Conservation (phyloP, 2,113 vertebrate species). For the Rallus limicola region DNA sequence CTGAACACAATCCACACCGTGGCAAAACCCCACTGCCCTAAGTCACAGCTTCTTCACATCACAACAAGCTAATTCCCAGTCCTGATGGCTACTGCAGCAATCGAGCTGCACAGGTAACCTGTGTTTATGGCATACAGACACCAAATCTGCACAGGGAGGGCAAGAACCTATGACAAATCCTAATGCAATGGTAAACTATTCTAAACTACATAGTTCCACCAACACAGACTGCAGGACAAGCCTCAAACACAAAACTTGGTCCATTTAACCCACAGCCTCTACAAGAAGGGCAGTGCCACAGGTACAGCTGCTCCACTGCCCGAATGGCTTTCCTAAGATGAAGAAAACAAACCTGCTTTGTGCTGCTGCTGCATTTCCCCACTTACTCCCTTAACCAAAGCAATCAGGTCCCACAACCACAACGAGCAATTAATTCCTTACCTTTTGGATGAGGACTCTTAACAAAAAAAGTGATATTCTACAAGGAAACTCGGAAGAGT, state of each 20-base stretch:
- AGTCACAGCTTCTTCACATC: background rate
- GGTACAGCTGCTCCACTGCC: background rate
- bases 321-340: background rate
- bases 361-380: background rate
- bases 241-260: background rate
- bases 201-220: background rate
- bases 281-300: background rate
- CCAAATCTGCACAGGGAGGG: background rate
- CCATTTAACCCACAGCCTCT: background rate
- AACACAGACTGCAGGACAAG: background rate
- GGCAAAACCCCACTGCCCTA: background rate
- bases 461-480: background rate
- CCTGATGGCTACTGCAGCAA: background rate
- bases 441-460: background rate
- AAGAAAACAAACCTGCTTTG: background rate
- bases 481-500: background rate
- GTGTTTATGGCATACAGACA: background rate
- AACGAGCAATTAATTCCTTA: background rate
- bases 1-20: background rate
- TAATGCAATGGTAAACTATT: background rate
- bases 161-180: background rate
- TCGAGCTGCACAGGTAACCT: background rate
- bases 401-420: background rate
- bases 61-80: background rate
- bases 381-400: background rate